Conservation (phyloP, 1,140 invertebrate genomes). For the Anoplophora glabripennis region DNA sequence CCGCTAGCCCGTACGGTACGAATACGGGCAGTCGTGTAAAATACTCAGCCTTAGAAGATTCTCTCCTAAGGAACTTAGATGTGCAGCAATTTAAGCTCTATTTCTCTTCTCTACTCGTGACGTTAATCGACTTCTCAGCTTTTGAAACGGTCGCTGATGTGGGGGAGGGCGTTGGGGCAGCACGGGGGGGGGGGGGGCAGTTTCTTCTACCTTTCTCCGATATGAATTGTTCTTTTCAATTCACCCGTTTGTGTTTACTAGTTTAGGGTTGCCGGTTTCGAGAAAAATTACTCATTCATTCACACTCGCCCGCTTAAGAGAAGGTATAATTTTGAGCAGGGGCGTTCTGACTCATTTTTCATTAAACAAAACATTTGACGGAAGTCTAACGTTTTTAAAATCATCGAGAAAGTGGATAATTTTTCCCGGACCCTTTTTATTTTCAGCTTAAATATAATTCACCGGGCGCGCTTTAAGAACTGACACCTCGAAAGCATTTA, state of each 20-base stretch:
- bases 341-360: conserved; percentile 1
- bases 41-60: conserved; percentile 39
- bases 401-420: too few relatives aligned
- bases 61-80: conserved; percentile 45
- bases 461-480: too few relatives aligned
- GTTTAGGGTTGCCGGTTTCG: background rate
- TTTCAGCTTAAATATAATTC: too few relatives aligned
- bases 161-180: conserved; percentile 5
- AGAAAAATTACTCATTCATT: conserved; percentile 8
- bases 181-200: background rate
- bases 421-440: too few relatives aligned
- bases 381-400: too few relatives aligned
- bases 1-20: too few relatives aligned
- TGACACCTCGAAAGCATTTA: too few relatives aligned
- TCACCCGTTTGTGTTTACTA: background rate
- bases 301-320: background rate
- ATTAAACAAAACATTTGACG: background rate
- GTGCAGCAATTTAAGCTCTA: conserved; percentile 48
- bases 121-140: conserved; percentile 48
- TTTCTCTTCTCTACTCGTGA: conserved; percentile 45
- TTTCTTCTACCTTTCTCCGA: conserved; percentile 7
- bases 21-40: conserved; percentile 32
- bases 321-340: conserved; percentile 2
- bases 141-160: conserved; percentile 40
- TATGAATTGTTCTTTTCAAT: background rate